Base-by-base conservation (phyloP, 2,113 vertebrate species). In the Laticauda colubrina region DNA sequence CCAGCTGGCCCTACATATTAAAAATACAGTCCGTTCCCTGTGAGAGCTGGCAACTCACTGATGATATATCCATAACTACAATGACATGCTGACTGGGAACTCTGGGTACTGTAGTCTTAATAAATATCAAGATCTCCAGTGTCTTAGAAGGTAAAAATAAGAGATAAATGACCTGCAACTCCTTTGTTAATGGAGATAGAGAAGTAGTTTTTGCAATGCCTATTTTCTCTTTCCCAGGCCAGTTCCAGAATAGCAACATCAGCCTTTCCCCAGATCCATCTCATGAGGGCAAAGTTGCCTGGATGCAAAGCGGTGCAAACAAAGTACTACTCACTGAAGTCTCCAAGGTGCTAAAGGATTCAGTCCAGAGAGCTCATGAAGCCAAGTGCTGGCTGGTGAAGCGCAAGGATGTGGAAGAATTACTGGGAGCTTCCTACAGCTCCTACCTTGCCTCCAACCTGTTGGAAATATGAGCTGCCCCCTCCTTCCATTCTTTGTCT, bases 301-400 rank as follows among this genome's bases (percentile, higher is more conserved):
- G 96, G 88, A 95, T 98, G 91, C 95, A 91, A 90, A 96, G 96
- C 92, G 97, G 95, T 4, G 93, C 97, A 0, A 61, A 96, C 89
- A 95, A 95, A 81, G 93, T 98, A 61, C 93, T 94, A 0, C 97
- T 98, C 93, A 95, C 94, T 48, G 94, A 98, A 87, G 97, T 98
- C 89, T 97, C 98, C 93, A 98, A 98, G 94, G 94, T 94, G 24
- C 94, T 98, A 89, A 98, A 98, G 94, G 97, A 98, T 91, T 97
- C 97, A 0, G 23, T 96, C 85, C 95, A 87, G 24, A 97, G 96
- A 75, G 96, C 95, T 6, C 98, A 98, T 89, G 20, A 48, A 39
- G 94, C 96, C 88, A 96, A 95, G 43, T 98, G 98, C 94, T 98
- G 98, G 98, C 96, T 98, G 94, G 97, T 98, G 92, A 97, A 97